A percentile compares a stretch with the other conserved stretches of the same genome.
Conservation (phyloP, 1,140 invertebrate genomes). For the Zaprionus lachaisei region DNA sequence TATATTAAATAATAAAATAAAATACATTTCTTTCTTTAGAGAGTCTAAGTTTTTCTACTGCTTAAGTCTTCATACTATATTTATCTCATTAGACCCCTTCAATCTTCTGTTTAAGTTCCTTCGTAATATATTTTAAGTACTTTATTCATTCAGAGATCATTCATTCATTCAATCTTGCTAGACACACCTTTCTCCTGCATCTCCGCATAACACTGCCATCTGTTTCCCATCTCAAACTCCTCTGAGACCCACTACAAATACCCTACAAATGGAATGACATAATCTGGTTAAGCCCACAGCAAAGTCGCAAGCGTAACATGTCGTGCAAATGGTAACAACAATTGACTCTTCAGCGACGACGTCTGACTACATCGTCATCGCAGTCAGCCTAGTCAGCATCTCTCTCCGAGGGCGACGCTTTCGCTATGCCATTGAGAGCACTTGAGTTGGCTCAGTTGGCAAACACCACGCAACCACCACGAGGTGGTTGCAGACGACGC, state of each 20-base stretch:
- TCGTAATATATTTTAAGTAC: too few relatives aligned
- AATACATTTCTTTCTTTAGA: too few relatives aligned
- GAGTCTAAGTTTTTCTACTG: too few relatives aligned
- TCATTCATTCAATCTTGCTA: too few relatives aligned
- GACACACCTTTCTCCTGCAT: too few relatives aligned
- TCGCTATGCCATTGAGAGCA: constrained; percentile 36
- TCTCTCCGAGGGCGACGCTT: constrained; percentile 48
- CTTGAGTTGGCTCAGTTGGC: constrained; percentile 34
- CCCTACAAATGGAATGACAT: constrained; percentile 26
- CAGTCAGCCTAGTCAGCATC: constrained; percentile 22
- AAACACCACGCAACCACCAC: constrained; percentile 7
- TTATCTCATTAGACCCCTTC: rapidly evolving
- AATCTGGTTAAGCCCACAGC: constrained; percentile 23
- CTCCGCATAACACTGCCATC: neutral
- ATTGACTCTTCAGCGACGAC: constrained; percentile 31
- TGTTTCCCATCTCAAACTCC: neutral
- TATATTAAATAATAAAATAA: too few relatives aligned
- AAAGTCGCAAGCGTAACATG: constrained; percentile 32
- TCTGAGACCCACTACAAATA: neutral
- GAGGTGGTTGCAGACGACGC: constrained; percentile 30
- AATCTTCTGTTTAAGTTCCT: neutral
- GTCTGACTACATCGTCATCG: constrained; percentile 20
- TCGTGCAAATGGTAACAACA: constrained; percentile 45
- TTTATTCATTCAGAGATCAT: too few relatives aligned
- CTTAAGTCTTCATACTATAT: too few relatives aligned